phyloP scores from a whole-genome alignment of 2,113 vertebrate genomes.

The Corythaixoides concolor region DNA sequence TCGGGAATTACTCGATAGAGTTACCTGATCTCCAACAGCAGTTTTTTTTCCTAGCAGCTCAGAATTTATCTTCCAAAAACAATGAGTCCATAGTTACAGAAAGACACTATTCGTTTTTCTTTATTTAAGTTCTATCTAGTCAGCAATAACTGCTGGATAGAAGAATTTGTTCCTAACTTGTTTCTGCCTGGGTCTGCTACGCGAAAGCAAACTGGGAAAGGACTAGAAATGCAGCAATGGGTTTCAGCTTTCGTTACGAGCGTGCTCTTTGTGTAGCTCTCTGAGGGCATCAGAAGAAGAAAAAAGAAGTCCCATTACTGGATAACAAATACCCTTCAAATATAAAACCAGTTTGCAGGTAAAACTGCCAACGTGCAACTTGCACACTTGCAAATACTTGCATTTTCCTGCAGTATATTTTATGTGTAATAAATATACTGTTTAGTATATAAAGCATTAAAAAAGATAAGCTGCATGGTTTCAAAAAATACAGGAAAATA shows the following conservation, averaged over 20 bases:
- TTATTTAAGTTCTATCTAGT: not conserved
- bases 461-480: not conserved
- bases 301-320: not conserved
- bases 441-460: not conserved
- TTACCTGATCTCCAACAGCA: not conserved
- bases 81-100: not conserved
- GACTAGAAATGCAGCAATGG: not conserved
- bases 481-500: not conserved
- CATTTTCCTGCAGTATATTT: not conserved
- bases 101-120: rapidly evolving
- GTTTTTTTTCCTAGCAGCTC: not conserved
- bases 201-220: not conserved
- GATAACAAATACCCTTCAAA: not conserved
- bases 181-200: not conserved
- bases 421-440: not conserved
- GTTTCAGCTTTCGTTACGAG: not conserved
- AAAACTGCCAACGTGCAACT: not conserved
- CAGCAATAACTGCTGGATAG: too few relatives aligned
- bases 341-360: not conserved
- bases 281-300: not conserved
- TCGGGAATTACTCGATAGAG: not conserved
- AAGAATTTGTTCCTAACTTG: not conserved
- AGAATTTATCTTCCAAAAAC: not conserved
- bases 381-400: too few relatives aligned
- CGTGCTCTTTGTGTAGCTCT: not conserved